Conservation (phyloP, 2,113 vertebrate species). For the Laterallus jamaicensis region DNA sequence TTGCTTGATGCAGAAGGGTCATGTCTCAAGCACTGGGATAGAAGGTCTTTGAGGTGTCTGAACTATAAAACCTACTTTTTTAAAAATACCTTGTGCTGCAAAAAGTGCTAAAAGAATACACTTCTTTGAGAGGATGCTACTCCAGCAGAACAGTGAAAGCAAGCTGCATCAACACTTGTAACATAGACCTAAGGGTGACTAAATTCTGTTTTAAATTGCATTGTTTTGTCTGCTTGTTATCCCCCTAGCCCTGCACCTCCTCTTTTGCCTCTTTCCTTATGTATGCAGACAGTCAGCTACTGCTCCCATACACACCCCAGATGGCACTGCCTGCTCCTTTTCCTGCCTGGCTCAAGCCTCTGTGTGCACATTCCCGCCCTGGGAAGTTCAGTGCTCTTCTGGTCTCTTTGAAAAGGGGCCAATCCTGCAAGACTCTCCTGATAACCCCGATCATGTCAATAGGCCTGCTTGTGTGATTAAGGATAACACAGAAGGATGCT, state of each 20-base stretch:
- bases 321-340: not conserved
- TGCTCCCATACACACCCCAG: not conserved
- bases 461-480: not conserved
- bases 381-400: not conserved
- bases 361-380: not conserved
- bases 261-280: not conserved
- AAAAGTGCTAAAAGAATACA: not conserved
- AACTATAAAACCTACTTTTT: not conserved
- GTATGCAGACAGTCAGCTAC: not conserved
- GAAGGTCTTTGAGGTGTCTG: not conserved
- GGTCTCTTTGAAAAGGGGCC: not conserved
- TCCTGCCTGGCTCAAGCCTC: not conserved
- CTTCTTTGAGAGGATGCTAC: not conserved
- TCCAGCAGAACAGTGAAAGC: not conserved
- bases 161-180: not conserved
- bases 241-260: not conserved
- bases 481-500: not conserved
- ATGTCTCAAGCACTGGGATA: not conserved
- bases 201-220: not conserved
- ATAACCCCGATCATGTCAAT: not conserved
- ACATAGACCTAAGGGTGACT: not conserved
- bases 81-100: not conserved
- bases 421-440: not conserved
- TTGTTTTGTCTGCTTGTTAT: not conserved
- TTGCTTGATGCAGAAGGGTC: fast-evolving